Conservation (phyloP, 2,113 vertebrate species). For the Nothocercus nigrocapillus region DNA sequence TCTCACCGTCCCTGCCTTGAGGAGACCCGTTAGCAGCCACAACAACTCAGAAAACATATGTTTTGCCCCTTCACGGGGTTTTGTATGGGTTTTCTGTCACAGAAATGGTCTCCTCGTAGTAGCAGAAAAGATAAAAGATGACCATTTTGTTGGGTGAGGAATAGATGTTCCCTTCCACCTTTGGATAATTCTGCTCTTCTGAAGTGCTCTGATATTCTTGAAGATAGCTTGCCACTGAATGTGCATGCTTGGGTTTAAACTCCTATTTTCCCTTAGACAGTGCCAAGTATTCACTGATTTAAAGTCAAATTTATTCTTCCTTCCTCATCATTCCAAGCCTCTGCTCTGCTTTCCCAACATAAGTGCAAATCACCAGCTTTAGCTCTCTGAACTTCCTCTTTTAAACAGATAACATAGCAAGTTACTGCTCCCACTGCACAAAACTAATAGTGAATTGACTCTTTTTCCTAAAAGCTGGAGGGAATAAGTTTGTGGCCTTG, state of each 20-base stretch:
- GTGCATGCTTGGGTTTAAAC: background rate
- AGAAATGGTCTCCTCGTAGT: background rate
- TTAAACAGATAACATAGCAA: background rate
- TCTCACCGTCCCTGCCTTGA: background rate
- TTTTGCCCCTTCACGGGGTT: background rate
- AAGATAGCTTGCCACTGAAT: background rate
- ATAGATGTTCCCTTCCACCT: background rate
- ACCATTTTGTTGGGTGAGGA: background rate
- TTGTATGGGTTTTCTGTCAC: background rate
- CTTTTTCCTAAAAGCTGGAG: background rate
- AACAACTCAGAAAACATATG: background rate
- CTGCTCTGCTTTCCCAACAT: background rate
- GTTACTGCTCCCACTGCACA: background rate
- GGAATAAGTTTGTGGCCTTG: fast-evolving
- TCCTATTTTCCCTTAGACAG: background rate
- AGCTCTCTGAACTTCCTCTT: background rate
- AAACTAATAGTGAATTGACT: background rate
- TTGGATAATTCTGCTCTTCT: background rate
- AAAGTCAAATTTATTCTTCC: background rate
- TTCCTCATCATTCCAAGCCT: background rate
- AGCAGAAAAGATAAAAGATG: background rate
- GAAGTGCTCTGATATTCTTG: background rate
- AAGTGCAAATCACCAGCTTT: fast-evolving
- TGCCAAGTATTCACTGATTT: background rate
- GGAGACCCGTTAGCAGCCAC: background rate